Evolutionary conservation across 1,140 invertebrate genomes (phyloP).

Genomic region (Drosophila subobscura): DNA sequence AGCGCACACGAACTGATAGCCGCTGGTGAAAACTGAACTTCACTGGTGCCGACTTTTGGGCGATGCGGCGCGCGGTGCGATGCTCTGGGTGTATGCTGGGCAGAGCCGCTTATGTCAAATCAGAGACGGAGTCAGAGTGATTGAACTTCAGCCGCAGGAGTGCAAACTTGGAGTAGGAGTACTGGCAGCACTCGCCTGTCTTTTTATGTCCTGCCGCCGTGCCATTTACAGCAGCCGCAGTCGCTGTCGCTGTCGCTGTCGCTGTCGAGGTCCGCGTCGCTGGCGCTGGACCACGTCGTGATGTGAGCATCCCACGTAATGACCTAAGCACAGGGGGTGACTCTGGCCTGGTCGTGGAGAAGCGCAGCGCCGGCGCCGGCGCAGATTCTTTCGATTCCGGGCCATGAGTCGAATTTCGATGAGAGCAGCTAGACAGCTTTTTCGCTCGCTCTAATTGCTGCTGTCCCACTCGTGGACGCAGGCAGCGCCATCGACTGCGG

Average conservation of each 20-base stretch:
- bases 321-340: constrained; percentile 52
- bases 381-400: constrained; percentile 23
- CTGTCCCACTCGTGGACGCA: constrained; percentile 34
- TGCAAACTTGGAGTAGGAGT: constrained; percentile 78
- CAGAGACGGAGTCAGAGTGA: constrained; percentile 38
- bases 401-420: constrained; percentile 32
- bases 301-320: constrained; percentile 33
- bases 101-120: no score
- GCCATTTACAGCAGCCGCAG: constrained; percentile 24
- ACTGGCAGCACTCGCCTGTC: constrained; percentile 53
- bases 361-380: constrained; percentile 45
- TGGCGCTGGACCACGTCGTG: constrained; percentile 62
- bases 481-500: constrained; percentile 16
- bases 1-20: constrained; percentile 65
- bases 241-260: neutral
- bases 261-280: constrained; percentile 31
- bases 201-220: constrained; percentile 74
- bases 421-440: constrained; percentile 42
- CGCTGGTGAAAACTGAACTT: constrained; percentile 17
- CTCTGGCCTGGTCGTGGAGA: constrained; percentile 20
- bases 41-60: constrained; percentile 41
- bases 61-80: constrained; percentile 6
- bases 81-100: no score
- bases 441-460: constrained; percentile 53
- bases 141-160: constrained; percentile 65